Evolutionary conservation across 2,113 vertebrate species (phyloP).

Genomic region (Hemiprocne comata): DNA sequence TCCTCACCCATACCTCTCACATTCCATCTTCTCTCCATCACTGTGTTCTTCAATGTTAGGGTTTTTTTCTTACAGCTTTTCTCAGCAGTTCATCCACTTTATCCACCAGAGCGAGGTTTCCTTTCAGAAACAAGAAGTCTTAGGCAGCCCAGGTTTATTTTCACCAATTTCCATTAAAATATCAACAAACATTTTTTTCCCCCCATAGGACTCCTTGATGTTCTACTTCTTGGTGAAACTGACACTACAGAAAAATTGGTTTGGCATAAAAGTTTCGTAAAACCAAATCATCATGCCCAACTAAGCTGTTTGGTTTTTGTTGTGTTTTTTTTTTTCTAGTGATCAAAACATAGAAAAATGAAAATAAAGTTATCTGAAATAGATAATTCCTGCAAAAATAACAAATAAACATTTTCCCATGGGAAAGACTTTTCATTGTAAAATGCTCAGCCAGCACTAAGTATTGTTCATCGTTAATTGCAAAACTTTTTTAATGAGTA

Average conservation of each 20-base stretch:
- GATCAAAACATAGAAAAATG: not conserved
- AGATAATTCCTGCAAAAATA: not conserved
- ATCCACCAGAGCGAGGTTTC: not conserved
- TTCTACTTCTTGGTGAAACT: not conserved
- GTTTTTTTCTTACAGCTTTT: not conserved
- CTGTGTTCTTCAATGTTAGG: rapidly evolving
- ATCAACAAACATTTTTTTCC: not conserved
- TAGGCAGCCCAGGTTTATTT: not conserved
- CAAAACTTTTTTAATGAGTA: conserved; percentile 19
- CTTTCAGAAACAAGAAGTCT: not conserved
- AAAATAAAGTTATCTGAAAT: conserved; percentile 44
- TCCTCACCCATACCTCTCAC: not conserved
- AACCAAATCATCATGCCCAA: not conserved
- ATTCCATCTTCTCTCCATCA: not conserved
- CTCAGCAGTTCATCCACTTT: not conserved
- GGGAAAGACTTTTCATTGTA: conserved; percentile 13
- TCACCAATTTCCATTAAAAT: not conserved
- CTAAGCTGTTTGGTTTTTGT: not conserved
- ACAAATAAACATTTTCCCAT: conserved; percentile 11
- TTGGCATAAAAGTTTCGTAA: not conserved
- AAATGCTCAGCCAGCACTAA: not conserved
- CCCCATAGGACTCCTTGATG: not conserved
- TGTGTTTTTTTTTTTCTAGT: not conserved
- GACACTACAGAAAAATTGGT: not conserved
- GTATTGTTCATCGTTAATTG: not conserved